phyloP scores from a whole-genome alignment of 2,888 invertebrate species.

The Pyralis farinalis region DNA sequence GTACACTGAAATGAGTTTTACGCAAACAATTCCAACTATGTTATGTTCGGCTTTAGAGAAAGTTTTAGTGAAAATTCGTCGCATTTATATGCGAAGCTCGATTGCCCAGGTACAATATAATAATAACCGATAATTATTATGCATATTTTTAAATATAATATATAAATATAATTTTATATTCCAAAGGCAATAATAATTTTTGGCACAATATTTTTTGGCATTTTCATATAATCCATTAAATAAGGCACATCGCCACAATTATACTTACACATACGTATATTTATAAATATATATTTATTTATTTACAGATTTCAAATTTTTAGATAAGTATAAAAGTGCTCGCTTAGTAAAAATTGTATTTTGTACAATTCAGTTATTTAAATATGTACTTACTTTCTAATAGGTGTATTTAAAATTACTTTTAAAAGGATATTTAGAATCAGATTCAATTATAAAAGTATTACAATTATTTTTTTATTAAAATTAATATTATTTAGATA shows the following conservation, averaged over 20 bases:
- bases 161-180: slow-evolving; percentile 14
- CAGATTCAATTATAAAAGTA: neutral
- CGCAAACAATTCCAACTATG: no score
- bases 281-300: slow-evolving; percentile 1
- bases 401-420: neutral
- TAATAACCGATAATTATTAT: no score
- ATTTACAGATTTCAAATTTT: neutral
- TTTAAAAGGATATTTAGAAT: neutral
- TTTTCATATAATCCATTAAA: slow-evolving; percentile 32
- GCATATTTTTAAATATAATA: slow-evolving; percentile 3
- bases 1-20: no score
- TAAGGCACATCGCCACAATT: slow-evolving; percentile 61
- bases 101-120: no score
- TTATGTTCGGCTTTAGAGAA: no score
- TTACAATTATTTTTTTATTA: neutral
- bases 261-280: neutral
- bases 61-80: no score
- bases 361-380: slow-evolving; percentile 3
- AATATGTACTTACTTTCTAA: slow-evolving; percentile 1
- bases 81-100: no score
- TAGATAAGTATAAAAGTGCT: slow-evolving; percentile 10
- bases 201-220: slow-evolving; percentile 16
- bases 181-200: slow-evolving; percentile 22
- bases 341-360: slow-evolving; percentile 11
- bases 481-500: neutral